These are phyloP conservation scores for Sepiola atlantica DNA, from an alignment of 2,888 invertebrate species.

Conservation along the genomic window DNA sequence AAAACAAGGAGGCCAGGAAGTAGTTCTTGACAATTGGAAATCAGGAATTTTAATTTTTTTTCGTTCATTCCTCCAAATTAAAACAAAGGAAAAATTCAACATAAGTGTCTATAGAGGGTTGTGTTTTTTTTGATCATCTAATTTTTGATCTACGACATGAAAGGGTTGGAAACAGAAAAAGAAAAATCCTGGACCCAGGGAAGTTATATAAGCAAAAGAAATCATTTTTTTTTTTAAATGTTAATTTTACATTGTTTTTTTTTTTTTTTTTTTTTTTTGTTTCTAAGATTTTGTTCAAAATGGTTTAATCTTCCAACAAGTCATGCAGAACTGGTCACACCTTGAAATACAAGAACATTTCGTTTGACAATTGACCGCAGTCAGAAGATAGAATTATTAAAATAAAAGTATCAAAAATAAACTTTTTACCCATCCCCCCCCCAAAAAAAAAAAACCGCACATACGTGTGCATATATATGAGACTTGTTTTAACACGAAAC, in stretches of 20 bases:
- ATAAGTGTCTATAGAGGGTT: background rate
- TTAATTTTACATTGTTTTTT: background rate
- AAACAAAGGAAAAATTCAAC: background rate
- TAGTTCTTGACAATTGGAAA: background rate
- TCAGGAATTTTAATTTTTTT: background rate
- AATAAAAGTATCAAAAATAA: conserved; percentile 80
- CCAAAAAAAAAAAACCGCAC: conserved; percentile 70
- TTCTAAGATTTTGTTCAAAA: background rate
- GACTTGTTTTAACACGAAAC: background rate
- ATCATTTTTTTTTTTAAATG: background rate
- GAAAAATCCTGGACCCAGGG: background rate
- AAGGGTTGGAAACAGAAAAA: background rate
- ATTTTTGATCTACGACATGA: background rate
- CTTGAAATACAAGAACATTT: conserved; percentile 3
- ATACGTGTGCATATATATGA: background rate
- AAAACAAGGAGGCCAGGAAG: background rate
- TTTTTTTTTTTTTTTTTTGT: too few relatives aligned
- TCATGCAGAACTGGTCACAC: background rate
- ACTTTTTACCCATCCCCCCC: conserved; percentile 73
- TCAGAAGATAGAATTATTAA: background rate
- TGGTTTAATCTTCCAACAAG: conserved; percentile 15
- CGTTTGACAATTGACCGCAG: background rate
- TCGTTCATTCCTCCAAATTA: background rate
- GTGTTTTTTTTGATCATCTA: background rate
- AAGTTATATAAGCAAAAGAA: background rate